A percentile compares a stretch with the other conserved stretches of the same genome.
phyloP scores from a whole-genome alignment of 92 coral and sea anemone genomes.

The Parazoanthus atlanticus region DNA sequence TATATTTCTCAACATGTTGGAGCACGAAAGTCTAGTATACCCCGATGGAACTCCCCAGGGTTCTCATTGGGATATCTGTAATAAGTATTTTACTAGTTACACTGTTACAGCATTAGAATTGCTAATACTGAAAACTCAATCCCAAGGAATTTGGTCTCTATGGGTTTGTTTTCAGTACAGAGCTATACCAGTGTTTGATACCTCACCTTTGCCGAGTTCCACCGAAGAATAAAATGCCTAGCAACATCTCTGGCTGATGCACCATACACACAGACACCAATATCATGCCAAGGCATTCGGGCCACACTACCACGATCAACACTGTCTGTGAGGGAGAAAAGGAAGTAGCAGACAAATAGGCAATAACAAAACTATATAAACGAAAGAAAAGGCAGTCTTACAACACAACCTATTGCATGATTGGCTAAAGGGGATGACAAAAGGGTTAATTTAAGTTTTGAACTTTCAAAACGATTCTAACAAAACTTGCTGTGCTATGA shows the following conservation, averaged over 20 bases:
- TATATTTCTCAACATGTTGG: too few species aligned
- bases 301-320: constrained; percentile 81
- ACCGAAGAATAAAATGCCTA: constrained; percentile 89
- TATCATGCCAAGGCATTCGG: constrained; percentile 98
- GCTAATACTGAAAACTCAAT: too few species aligned
- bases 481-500: too few species aligned
- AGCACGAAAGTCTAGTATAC: too few species aligned
- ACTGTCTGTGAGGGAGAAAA: constrained; percentile 55
- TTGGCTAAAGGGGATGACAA: too few species aligned
- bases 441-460: not conserved
- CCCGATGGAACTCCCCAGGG: too few species aligned
- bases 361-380: not conserved
- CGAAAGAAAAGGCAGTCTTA: not conserved
- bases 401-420: not conserved
- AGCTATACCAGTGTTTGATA: not conserved
- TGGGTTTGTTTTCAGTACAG: too few species aligned
- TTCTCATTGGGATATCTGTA: too few species aligned
- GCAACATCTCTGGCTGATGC: constrained; percentile 90
- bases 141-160: too few species aligned
- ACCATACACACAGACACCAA: constrained; percentile 83
- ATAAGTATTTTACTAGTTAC: too few species aligned
- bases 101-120: too few species aligned
- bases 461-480: not conserved
- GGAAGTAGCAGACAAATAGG: too few species aligned
- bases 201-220: constrained; percentile 94